Evolutionary conservation across 1,140 invertebrate genomes (phyloP), one percentile per base, ranked within the genome.

Genomic region (Odontomachus brunneus): DNA sequence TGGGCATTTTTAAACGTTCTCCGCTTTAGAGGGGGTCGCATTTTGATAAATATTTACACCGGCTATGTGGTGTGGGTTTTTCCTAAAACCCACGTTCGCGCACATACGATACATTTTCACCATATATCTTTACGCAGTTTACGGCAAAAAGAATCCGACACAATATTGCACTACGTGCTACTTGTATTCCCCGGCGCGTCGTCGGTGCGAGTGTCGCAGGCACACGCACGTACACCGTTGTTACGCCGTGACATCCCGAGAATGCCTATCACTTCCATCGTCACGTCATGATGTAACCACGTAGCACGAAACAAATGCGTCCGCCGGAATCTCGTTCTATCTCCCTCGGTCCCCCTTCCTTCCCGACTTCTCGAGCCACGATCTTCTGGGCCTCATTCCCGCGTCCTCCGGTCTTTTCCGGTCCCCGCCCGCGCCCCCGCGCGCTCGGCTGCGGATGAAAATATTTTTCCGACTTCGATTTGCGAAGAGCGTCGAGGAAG

Each of bases 201-300:
- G 38, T 11, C 9, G 38, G 38, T 11, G 38, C 38, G 9, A 44
- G 38, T 44, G 38, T 12, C 22, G 24, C 26, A 15, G 9, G 22
- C 44, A 63, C 44, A 26, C 53, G 22, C 22, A 3, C 3, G 14
- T 48, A 80, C 51, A 71, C 75, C 15, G 14, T 69, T 80, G 65
- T 78, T 80, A 71, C 53, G 48, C 75, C 3, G 51, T 69, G 33
- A 71, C 75, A 71, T 48, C 33, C 75, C n/a, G 49, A 53, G 65
- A 67, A 71, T 48, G 75, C 65, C 75, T 80, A 80, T 80, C 75
- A 80, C 75, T 80, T 69, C 65, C 75, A 80, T 80, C 75, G 51
- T 69, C 75, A 80, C 65, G 75, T 80, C 75, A 80, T 65, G 66
- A 59, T 71, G 75, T 80, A 80, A 71, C 75, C 75, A 19, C 75